Base-by-base conservation (phyloP, 2,888 invertebrate species). In the Diplazon laetatorius region DNA sequence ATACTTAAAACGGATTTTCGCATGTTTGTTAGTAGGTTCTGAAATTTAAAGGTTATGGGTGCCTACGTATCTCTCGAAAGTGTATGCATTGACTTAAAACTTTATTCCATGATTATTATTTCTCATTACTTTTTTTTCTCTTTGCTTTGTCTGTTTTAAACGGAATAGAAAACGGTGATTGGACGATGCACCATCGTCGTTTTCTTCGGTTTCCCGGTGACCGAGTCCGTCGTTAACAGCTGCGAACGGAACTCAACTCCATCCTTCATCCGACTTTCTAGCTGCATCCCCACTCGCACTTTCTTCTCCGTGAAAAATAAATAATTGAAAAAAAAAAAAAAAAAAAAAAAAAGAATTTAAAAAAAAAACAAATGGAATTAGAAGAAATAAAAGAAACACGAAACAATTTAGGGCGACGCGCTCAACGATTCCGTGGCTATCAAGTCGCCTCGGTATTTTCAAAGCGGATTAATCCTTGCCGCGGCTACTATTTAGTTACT, bases 211-310 rank as follows among this genome's bases (percentile, higher is more conserved):
- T 30, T 30, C 30, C 30, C 30, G 6, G 30, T 30, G 30, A 30
- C 30, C 30, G 8, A 12, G 57, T 50, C 46, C 12, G 76, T 50
- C n/a, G n/a, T n/a, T n/a, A n/a, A 50, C 52, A 9, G 9, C 63
- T 52, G 50, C 16, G 50, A 30, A 30, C 30, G 6, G 30, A n/a
- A n/a, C n/a, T 30, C 30, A 5, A 44, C 12, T 39, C 35, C 16
- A 55, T 55, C 18, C 37, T 22, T 25, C 25, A 59, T 74, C 50
- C 50, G 60, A 42, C 35, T 57, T 12, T 65, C 48, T n/a, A 2
- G 6, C 50, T 62, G n/a, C 20, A 9, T n/a, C 37, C 18, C 18
- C 66, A 74, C 73, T 74, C 69, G 65, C 78, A 74, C 73, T 78
- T 74, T 74, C 78, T 63, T 74, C 65, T 22, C 16, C 35, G 46